Evolutionary conservation across 2,797 vertebrate genomes (phyloP).

Genomic region (Sandelia bainsii): DNA sequence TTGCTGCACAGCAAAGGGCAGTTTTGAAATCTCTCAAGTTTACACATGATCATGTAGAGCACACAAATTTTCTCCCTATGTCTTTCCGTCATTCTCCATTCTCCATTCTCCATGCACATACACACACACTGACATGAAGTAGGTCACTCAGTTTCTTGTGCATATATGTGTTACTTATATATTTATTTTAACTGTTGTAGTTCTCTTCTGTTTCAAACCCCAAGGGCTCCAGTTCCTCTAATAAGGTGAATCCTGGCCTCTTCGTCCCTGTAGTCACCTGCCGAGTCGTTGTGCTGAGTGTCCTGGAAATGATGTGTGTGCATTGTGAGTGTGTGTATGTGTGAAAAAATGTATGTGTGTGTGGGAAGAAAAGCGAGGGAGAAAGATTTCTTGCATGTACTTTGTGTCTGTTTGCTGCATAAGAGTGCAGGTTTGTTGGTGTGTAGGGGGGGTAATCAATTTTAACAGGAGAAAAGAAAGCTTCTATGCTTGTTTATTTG

Average conservation of each 20-base stretch:
- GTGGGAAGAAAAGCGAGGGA: conserved; percentile 38
- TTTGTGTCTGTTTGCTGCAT: conserved; percentile 28
- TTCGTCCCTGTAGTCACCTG: conserved; percentile 47
- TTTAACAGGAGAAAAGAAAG: neutral
- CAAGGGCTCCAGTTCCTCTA: conserved; percentile 64
- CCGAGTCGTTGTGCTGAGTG: conserved; percentile 44
- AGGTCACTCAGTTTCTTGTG: conserved; percentile 30
- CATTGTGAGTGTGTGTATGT: conserved; percentile 13
- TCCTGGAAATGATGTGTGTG: conserved; percentile 37
- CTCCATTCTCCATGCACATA: neutral
- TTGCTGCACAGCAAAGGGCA: neutral
- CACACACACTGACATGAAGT: conserved; percentile 15
- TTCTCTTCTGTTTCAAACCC: conserved; percentile 68
- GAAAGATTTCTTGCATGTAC: conserved; percentile 47
- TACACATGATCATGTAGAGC: conserved; percentile 19
- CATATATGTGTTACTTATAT: conserved; percentile 28
- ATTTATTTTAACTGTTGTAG: conserved; percentile 66
- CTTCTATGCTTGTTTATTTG: conserved; percentile 20
- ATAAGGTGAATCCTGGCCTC: conserved; percentile 73
- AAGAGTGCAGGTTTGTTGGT: conserved; percentile 18
- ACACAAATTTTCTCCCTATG: neutral
- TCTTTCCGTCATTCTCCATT: neutral
- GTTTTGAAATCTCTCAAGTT: conserved; percentile 16
- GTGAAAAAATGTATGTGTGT: conserved; percentile 10
- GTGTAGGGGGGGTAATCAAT: conserved; percentile 10